Conservation (phyloP, 2,797 vertebrate species). For the Alca torda region DNA sequence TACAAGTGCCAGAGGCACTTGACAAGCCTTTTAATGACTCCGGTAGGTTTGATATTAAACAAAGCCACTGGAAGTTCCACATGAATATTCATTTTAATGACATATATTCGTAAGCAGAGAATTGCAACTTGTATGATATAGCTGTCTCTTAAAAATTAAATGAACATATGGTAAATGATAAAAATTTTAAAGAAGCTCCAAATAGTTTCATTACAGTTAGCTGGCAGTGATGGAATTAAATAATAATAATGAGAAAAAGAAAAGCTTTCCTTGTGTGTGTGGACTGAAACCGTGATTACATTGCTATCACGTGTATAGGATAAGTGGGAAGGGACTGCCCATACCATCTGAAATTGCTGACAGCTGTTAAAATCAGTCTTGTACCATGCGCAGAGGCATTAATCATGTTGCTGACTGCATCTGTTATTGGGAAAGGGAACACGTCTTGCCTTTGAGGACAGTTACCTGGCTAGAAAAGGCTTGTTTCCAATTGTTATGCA, state of each 20-base stretch:
- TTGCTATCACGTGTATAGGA: background rate
- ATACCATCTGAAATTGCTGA: constrained; percentile 48
- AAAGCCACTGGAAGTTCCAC: constrained; percentile 7
- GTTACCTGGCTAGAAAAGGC: constrained; percentile 35
- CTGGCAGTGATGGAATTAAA: constrained; percentile 7
- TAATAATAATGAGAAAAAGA: background rate
- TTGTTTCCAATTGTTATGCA: constrained; percentile 32
- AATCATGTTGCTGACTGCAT: constrained; percentile 50
- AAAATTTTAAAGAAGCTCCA: constrained; percentile 28
- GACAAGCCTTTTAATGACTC: constrained; percentile 66
- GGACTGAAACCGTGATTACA: background rate
- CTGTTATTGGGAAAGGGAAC: constrained; percentile 43
- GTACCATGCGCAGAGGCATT: constrained; percentile 15
- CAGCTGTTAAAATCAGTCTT: constrained; percentile 32
- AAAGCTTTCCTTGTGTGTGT: background rate
- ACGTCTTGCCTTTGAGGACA: constrained; percentile 5
- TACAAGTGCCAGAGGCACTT: constrained; percentile 24
- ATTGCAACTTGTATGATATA: constrained; percentile 33
- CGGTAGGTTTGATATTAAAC: constrained; percentile 23
- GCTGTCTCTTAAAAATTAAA: constrained; percentile 45
- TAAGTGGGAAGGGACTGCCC: constrained; percentile 8
- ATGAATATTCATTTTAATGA: constrained; percentile 68
- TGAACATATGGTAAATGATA: background rate
- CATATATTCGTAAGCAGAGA: background rate
- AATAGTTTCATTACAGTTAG: constrained; percentile 25